Evolutionary conservation across 2,113 vertebrate species (phyloP), one percentile per base, ranked within the genome.

Genomic region (Urocolius indicus): DNA sequence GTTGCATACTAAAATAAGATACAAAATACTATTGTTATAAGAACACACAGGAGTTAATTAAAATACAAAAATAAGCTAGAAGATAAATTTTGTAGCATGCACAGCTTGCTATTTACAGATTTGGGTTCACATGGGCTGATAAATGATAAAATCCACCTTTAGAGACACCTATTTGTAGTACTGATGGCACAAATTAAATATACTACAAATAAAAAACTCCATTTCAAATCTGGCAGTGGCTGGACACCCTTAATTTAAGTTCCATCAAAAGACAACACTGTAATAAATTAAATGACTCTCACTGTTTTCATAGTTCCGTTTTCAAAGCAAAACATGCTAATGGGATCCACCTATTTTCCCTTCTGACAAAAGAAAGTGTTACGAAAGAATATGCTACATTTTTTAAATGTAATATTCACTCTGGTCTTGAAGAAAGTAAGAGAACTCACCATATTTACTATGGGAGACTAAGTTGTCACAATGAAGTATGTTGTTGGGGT

Each of bases 1-100:
- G 41, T 75, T 95, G 87, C 93, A 95, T 90, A 94, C 93, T 97
- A 96, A 97, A 76, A 27, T 49, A 76, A 41, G 15, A 48, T 6
- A 48, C 17, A 45, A 51, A 83, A 85, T 24, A 48, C 8, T 34
- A 30, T 17, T 34, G 38, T 29, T 65, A 3, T 2, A 86, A 36
- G n/a, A 75, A 45, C 15, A 72, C 38, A 67, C 46, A 57, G 3
- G 34, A 68, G 48, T 59, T 78, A 83, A 80, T 84, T 52, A 49
- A 84, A 82, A 85, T 48, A 13, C 58, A 82, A 87, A 66, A 43
- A 85, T 48, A 34, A 57, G 10, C 13, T 29, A 2, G 34, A 55
- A 52, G 58, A 38, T 9, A 22, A 15, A 61, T 59, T 67, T 36
- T 52, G 36, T 77, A 45, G 66, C 41, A 29, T 30, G 36, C 8